Percentiles rank a stretch among this genome's conserved stretches.
Conservation (phyloP, 2,888 invertebrate species). For the Auanema freiburgensis region DNA sequence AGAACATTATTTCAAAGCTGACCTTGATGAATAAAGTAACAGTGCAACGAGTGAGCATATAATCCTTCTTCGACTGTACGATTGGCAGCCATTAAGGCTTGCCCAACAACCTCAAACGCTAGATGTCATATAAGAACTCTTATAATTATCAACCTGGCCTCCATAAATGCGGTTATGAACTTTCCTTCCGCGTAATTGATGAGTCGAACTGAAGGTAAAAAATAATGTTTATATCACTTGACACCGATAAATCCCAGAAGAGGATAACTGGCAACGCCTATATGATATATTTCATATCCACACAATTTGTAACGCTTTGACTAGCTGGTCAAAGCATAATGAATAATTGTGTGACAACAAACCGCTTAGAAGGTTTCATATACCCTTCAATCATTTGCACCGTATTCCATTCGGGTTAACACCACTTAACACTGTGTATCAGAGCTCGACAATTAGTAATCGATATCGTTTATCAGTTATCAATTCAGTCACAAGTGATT, state of each 20-base stretch:
- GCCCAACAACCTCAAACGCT: conserved; percentile 57
- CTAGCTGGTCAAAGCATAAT: no score
- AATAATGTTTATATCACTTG: background rate
- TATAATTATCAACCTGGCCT: no score
- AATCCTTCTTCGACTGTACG: conserved; percentile 62
- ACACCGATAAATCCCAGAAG: background rate
- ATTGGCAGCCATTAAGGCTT: conserved; percentile 65
- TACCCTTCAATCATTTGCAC: no score
- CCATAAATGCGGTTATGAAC: conserved; percentile 63
- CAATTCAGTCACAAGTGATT: background rate
- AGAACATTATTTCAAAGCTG: conserved; percentile 16
- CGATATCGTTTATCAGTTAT: background rate
- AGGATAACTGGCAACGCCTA: no score
- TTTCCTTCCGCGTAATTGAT: conserved; percentile 38
- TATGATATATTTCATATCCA: no score
- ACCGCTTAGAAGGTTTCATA: no score
- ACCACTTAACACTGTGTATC: background rate
- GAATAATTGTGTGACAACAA: no score
- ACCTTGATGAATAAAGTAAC: conserved; percentile 66
- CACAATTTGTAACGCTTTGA: no score
- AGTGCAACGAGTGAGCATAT: conserved; percentile 66
- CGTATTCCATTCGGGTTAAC: background rate
- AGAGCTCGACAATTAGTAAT: background rate
- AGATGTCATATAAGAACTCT: no score
- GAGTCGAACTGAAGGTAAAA: conserved; percentile 34